phyloP scores from a whole-genome alignment of 2,797 vertebrate species.

The Falco cherrug region DNA sequence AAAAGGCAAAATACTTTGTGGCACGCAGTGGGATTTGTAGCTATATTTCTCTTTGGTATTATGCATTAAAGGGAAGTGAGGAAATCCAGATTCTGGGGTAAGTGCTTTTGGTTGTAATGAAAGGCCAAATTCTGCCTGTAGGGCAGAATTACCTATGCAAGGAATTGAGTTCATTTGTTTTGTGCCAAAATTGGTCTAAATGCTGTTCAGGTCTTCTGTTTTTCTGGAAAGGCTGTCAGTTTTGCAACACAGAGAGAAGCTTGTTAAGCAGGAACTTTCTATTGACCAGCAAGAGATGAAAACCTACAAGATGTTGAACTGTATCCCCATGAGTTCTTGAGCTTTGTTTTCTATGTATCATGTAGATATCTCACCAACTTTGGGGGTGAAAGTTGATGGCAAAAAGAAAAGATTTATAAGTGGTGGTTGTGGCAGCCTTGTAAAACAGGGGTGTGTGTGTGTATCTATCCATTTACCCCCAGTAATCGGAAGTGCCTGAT shows the following conservation, averaged over 20 bases:
- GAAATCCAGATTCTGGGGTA: neutral
- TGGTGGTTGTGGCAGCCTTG: neutral
- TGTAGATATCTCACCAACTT: neutral
- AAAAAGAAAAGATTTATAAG: neutral
- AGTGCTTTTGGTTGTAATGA: neutral
- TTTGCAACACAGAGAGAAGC: neutral
- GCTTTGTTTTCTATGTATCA: rapidly evolving
- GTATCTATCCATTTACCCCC: neutral
- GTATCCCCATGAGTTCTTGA: neutral
- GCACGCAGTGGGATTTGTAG: neutral
- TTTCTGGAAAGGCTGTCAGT: neutral
- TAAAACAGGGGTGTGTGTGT: neutral
- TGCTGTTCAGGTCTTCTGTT: neutral
- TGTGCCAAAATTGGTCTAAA: neutral
- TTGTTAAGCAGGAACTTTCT: neutral
- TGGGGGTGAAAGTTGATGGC: neutral
- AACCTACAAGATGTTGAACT: neutral
- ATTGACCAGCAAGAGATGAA: neutral
- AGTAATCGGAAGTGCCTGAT: neutral
- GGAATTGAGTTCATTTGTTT: neutral
- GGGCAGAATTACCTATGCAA: neutral
- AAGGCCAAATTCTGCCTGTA: neutral
- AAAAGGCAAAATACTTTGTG: neutral
- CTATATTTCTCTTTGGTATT: neutral
- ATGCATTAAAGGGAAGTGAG: neutral